These are phyloP conservation scores for Coranthus polyacanthus DNA, from an alignment of 2,797 vertebrate species.

Conservation along the genomic window DNA sequence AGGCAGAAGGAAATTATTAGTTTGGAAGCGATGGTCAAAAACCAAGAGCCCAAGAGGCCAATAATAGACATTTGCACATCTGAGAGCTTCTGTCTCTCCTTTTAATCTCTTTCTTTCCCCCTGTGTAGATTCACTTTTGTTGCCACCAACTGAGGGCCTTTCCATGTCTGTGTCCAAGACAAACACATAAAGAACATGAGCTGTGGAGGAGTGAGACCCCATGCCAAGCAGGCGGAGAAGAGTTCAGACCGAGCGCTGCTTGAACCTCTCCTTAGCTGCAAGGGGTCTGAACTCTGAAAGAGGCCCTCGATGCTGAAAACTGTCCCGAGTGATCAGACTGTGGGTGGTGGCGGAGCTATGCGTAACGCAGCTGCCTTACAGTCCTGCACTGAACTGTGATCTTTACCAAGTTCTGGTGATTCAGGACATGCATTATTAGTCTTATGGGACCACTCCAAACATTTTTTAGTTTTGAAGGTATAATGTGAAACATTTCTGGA, in stretches of 20 bases:
- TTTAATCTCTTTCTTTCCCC: conserved; percentile 49
- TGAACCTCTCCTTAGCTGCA: conserved; percentile 62
- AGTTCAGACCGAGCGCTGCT: conserved; percentile 53
- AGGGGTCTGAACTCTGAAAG: conserved; percentile 63
- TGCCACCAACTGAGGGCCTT: conserved; percentile 64
- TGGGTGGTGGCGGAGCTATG: conserved; percentile 18
- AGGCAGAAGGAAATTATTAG: conserved; percentile 57
- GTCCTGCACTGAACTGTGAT: no score
- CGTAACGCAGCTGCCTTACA: background rate
- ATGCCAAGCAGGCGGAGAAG: conserved; percentile 71
- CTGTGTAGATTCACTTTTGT: conserved; percentile 60
- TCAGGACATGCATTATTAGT: background rate
- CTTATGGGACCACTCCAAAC: background rate
- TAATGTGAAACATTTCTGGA: no score
- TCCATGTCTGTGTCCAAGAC: conserved; percentile 79
- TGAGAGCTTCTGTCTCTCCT: conserved; percentile 57
- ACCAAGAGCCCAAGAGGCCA: conserved; percentile 59
- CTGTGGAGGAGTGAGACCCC: conserved; percentile 74
- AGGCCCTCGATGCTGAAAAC: conserved; percentile 41
- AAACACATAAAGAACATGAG: conserved; percentile 83
- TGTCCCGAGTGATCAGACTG: conserved; percentile 8
- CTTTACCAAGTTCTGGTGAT: background rate
- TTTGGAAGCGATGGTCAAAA: conserved; percentile 66
- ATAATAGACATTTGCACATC: conserved; percentile 72
- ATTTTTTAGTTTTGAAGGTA: no score